Evolutionary conservation across 2,797 vertebrate genomes (phyloP), one percentile per base, ranked within the genome.

Genomic region (Scomberomorus guttatus): DNA sequence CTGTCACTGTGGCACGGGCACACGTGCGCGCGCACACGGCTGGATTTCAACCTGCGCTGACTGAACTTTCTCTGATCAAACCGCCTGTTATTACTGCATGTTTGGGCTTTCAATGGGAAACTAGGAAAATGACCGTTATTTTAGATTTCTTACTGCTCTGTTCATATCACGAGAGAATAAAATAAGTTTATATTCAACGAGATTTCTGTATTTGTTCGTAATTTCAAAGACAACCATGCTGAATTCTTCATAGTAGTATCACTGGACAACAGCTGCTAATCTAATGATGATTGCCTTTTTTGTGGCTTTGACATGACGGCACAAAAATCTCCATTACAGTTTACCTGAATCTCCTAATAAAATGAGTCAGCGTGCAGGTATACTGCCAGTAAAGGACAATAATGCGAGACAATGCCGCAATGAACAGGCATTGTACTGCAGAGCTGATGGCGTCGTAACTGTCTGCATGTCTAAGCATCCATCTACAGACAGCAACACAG

Each of bases 401-500:
- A 7, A 5, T n/a, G 32, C 13, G 9, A 34, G 57, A 5, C 50
- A 57, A 10, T 78, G 71, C 39, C 67, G 59, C 75, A 75, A 55
- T 25, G 18, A 74, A 8, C 22, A 29, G 1, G 5, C 34, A 51
- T 25, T 3, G 46, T 27, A 24, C 81, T 64, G 87, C 87, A 44
- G 82, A 56, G 70, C 14, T 27, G 48, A 60, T 29, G 62, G 51
- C n/a, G 65, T 39, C 27, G 39, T 10, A 20, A 32, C 27, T 29
- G 46, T 27, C 60, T 29, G 62, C 68, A 12, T 46, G 60, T 57
- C 54, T 75, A 58, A 27, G 67, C 69, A 61, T 65, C 66, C 39
- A 27, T 18, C 55, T 60, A 8, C 62, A 52, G 32, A 60, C 59
- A 4, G 13, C 6, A 39, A 4, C 37, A 51, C 66, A 27, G 39